These are phyloP conservation scores for Anas platyrhynchos DNA, from an alignment of 2,113 vertebrate species.

Conservation along the genomic window DNA sequence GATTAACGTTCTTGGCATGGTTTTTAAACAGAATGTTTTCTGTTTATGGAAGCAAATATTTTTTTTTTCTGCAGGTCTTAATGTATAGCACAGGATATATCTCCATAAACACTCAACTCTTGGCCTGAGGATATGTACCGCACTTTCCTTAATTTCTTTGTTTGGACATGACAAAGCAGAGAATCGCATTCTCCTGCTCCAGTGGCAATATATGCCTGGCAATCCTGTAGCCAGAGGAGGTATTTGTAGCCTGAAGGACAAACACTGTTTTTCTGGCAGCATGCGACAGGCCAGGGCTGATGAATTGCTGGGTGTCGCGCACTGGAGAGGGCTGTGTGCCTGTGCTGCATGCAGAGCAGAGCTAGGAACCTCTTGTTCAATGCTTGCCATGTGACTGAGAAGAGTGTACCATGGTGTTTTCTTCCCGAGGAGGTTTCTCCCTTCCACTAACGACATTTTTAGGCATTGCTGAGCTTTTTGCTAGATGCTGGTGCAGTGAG, in stretches of 20 bases:
- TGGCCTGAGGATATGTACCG: neutral
- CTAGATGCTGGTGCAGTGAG: neutral
- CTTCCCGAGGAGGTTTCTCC: neutral
- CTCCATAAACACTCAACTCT: neutral
- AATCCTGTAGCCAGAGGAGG: neutral
- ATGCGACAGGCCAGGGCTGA: neutral
- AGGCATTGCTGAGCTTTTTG: neutral
- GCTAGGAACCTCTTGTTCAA: neutral
- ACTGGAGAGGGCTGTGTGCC: neutral
- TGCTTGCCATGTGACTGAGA: neutral
- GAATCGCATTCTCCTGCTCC: neutral
- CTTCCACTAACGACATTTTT: neutral
- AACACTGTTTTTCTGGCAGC: neutral
- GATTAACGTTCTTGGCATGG: neutral
- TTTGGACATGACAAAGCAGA: neutral
- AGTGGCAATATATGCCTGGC: neutral
- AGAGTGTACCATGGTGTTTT: neutral
- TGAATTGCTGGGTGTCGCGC: neutral
- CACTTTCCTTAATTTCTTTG: neutral
- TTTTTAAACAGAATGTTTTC: neutral
- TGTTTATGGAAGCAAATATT: neutral
- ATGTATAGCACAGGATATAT: neutral
- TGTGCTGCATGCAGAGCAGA: neutral
- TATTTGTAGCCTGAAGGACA: neutral
- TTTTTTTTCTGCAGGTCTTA: neutral